Conservation (phyloP, 1,140 invertebrate species). For the Listronotus oregonensis region DNA sequence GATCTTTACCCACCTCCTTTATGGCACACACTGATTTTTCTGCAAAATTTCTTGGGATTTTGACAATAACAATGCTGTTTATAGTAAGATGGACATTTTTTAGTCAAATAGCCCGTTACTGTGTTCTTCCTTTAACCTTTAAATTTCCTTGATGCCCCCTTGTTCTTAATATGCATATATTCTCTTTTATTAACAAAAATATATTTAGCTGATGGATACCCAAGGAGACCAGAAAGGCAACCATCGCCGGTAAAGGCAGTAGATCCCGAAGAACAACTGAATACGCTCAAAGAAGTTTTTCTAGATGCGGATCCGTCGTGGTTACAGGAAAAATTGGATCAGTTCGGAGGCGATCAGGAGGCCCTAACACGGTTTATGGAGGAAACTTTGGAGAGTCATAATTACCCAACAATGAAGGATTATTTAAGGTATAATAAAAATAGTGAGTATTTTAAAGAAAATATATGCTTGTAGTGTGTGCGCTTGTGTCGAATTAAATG, state of each 20-base stretch:
- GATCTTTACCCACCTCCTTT: too few species aligned
- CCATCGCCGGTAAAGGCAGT: constrained; percentile 33
- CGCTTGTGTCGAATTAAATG: too few species aligned
- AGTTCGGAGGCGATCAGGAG: constrained; percentile 34
- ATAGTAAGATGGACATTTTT: too few species aligned
- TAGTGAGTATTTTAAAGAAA: neutral
- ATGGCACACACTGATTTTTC: too few species aligned
- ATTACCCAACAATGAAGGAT: constrained; percentile 63
- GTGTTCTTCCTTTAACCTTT: too few species aligned
- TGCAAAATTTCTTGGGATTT: too few species aligned
- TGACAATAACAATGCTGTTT: too few species aligned
- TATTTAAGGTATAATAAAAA: constrained; percentile 50
- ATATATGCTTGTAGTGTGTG: too few species aligned
- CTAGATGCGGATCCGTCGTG: constrained; percentile 62
- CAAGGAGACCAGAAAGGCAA: constrained; percentile 18
- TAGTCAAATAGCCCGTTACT: too few species aligned
- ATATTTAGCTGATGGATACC: constrained; percentile 20
- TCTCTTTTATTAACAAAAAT: too few species aligned
- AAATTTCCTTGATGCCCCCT: too few species aligned
- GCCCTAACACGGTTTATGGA: constrained; percentile 54
- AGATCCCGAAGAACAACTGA: constrained; percentile 53
- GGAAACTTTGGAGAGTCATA: constrained; percentile 53
- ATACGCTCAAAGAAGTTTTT: constrained; percentile 50
- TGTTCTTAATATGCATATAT: too few species aligned
- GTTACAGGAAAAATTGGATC: constrained; percentile 50